Evolutionary conservation across 2,888 invertebrate species (phyloP).

Genomic region (Octodonta nipae): DNA sequence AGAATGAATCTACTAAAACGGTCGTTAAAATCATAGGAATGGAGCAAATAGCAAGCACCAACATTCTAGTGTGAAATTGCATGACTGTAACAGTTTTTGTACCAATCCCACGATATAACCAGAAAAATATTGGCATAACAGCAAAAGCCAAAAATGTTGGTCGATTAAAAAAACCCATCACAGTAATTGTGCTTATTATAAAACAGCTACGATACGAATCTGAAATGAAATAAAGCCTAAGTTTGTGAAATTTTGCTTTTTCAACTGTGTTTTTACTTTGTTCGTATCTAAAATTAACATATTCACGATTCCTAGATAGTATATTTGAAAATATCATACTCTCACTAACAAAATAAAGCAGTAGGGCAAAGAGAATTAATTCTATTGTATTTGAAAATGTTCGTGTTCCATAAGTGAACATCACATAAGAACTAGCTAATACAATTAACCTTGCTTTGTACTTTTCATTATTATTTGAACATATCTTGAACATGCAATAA

Average conservation of each 20-base stretch:
- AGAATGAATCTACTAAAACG: slow-evolving; percentile 64
- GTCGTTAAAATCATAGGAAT: slow-evolving; percentile 51
- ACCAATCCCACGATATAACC: slow-evolving; percentile 65
- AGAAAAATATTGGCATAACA: slow-evolving; percentile 71
- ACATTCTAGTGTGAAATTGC: slow-evolving; percentile 62
- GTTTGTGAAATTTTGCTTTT: slow-evolving; percentile 60
- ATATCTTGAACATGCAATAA: slow-evolving; percentile 66
- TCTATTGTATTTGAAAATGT: slow-evolving; percentile 85
- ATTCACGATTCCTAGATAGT: slow-evolving; percentile 59
- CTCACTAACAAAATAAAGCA: slow-evolving; percentile 61
- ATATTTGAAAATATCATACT: slow-evolving; percentile 56
- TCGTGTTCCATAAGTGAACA: slow-evolving; percentile 66
- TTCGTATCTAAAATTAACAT: slow-evolving; percentile 55
- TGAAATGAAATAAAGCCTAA: slow-evolving; percentile 51
- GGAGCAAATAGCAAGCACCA: slow-evolving; percentile 50
- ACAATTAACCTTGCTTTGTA: slow-evolving; percentile 56
- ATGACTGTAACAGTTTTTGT: slow-evolving; percentile 42
- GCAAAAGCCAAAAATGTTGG: slow-evolving; percentile 85
- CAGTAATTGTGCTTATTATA: slow-evolving; percentile 52
- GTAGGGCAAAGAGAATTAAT: slow-evolving; percentile 59
- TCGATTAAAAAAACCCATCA: slow-evolving; percentile 74
- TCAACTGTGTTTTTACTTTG: slow-evolving; percentile 55
- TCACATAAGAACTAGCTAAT: slow-evolving; percentile 74
- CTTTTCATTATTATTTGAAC: slow-evolving; percentile 57
- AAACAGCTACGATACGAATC: slow-evolving; percentile 58